Percentiles rank a stretch among this genome's conserved stretches.
Conservation (phyloP, 1,140 invertebrate genomes). For the Drusus annulatus region DNA sequence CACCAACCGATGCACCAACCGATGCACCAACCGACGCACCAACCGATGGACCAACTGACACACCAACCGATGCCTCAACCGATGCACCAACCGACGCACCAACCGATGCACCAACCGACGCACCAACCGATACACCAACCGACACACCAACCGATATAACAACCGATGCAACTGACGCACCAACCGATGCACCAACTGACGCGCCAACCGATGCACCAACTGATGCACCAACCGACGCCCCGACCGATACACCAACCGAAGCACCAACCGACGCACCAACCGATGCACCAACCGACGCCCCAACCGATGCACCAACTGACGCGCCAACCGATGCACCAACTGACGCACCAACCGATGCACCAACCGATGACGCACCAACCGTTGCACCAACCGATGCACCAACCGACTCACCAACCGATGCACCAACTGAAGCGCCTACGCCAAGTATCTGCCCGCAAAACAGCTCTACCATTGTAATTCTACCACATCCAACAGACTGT, state of each 20-base stretch:
- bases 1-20: not conserved
- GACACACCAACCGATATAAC: not conserved
- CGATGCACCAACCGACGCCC: not conserved
- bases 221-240: no score
- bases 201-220: not conserved
- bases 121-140: constrained; percentile 7
- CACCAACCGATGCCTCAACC: not conserved
- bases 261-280: not conserved
- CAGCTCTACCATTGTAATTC: not conserved
- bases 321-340: not conserved
- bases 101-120: constrained; percentile 17
- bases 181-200: constrained; percentile 4
- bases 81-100: constrained; percentile 9
- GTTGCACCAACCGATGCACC: no score
- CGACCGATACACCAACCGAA: no score
- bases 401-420: constrained; percentile 1
- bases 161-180: constrained; percentile 1
- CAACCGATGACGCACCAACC: constrained; percentile 9
- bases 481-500: constrained; percentile 32
- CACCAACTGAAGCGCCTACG: not conserved
- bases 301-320: not conserved
- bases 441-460: constrained; percentile 16
- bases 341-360: constrained; percentile 1
- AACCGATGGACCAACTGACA: constrained; percentile 23
- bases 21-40: constrained; percentile 8